Percentiles rank a stretch among this genome's conserved stretches.
These are phyloP conservation scores for Mycalesis mineus DNA, from an alignment of 2,888 invertebrate species.

Conservation along the genomic window DNA sequence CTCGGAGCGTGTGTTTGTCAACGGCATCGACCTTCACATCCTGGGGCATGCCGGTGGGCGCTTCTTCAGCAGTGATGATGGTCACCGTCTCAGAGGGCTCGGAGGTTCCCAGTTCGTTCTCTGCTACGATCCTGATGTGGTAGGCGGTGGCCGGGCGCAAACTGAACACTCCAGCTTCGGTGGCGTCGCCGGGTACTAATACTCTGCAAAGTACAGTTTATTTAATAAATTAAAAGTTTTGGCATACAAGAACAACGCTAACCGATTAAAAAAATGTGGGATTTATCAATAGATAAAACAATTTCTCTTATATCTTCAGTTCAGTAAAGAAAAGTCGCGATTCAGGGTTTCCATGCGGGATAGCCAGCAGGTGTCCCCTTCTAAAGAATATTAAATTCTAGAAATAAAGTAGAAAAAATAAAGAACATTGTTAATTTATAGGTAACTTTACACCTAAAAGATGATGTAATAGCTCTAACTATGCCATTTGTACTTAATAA, in stretches of 20 bases:
- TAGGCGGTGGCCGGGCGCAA: conserved; percentile 94
- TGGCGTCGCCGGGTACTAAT: conserved; percentile 92
- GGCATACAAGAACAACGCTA: too few relatives aligned
- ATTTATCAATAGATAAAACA: too few relatives aligned
- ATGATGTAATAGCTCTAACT: neutral
- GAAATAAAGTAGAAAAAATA: too few relatives aligned
- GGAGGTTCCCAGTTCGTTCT: conserved; percentile 95
- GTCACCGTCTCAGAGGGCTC: conserved; percentile 95
- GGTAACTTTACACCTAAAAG: too few relatives aligned
- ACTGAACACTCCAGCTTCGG: conserved; percentile 92
- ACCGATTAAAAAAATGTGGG: too few relatives aligned
- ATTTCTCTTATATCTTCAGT: too few relatives aligned
- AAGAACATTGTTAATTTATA: too few relatives aligned
- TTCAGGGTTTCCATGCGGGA: too few relatives aligned
- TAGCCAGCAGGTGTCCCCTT: too few relatives aligned
- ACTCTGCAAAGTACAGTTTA: conserved; percentile 79
- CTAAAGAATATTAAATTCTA: too few relatives aligned
- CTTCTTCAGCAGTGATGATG: conserved; percentile 97
- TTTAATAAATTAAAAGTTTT: too few relatives aligned
- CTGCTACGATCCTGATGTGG: conserved; percentile 93
- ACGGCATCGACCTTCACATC: conserved; percentile 90
- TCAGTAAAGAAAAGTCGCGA: too few relatives aligned
- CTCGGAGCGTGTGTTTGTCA: conserved; percentile 91
- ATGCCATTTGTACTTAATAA: neutral
- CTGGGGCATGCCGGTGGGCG: conserved; percentile 89